Base-by-base conservation (phyloP, 2,797 vertebrate species). In the Falco naumanni region DNA sequence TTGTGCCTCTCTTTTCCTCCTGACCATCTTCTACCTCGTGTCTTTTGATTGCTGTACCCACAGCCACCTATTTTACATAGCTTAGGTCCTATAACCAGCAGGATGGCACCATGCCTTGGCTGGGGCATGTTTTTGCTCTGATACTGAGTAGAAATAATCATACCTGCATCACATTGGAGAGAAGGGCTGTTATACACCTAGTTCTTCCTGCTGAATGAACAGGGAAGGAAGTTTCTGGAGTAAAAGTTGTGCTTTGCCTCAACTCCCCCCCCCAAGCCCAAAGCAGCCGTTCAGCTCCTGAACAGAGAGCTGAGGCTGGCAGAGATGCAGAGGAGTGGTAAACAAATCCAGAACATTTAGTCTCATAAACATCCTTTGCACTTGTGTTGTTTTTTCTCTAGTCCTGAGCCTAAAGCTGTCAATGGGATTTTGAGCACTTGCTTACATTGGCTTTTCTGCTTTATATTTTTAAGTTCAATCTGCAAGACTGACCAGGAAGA, bases 291-390 rank as follows among this genome's bases (percentile, higher is more conserved):
- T 82, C 3, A 4, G 9, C 66, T 83, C 53, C 69, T 68, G 89
- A 87, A 63, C 19, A 72, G 64, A 77, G 83, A 89, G 74, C 85
- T 3, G 77, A 82, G 93, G 77, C 64, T 87, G 94, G 93, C 94
- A 95, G 90, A 76, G 84, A 65, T 8, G 5, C 34, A 78, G 86
- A 95, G 78, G 81, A 93, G 79, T 53, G 31, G 93, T 92, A 96
- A 97, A 96, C 90, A 97, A 95, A 89, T 18, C 20, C 92, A 91
- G 95, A 84, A 91, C 93, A 89, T 63, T 33, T 65, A 87, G 95
- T 94, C 89, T 95, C 96, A 86, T 87, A 93, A 97, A 96, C 94
- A 94, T 96, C 95, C 96, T 92, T 89, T 83, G 92, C 81, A 80
- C 86, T 95, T 17, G 59, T 61, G 29, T 61, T 92, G 45, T 50